These are phyloP conservation scores for Phenganax stokvisi DNA, from an alignment of 92 coral and sea anemone genomes.

Conservation along the genomic window DNA sequence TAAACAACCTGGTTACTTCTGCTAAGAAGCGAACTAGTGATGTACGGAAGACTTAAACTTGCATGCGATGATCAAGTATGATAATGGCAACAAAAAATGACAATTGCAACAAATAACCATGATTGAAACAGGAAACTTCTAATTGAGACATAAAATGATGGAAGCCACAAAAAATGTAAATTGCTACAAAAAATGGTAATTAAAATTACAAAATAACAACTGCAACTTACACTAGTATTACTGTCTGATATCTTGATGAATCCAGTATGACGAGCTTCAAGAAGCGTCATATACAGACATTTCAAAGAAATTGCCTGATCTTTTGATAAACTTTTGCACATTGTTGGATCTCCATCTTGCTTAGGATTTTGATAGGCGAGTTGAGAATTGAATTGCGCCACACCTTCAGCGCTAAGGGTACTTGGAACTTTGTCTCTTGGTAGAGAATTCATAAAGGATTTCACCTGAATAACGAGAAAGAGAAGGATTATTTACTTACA, in stretches of 20 bases:
- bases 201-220: not conserved
- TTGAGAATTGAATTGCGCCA: slow-evolving; percentile 32
- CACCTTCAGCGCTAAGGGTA: slow-evolving; percentile 13
- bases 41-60: too few relatives aligned
- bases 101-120: too few relatives aligned
- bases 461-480: not conserved
- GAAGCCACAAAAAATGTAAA: not conserved
- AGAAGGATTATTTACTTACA: not conserved
- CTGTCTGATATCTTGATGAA: slow-evolving; percentile 17
- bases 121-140: too few relatives aligned
- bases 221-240: slow-evolving; percentile 21
- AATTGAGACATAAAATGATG: too few relatives aligned
- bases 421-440: slow-evolving; percentile 33
- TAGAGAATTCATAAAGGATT: slow-evolving; percentile 34
- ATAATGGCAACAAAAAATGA: too few relatives aligned
- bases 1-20: not conserved
- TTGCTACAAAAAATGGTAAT: not conserved
- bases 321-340: slow-evolving; percentile 24
- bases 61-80: too few relatives aligned
- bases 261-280: slow-evolving; percentile 33
- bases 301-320: slow-evolving; percentile 25
- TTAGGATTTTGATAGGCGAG: slow-evolving; percentile 34
- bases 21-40: too few relatives aligned
- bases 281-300: slow-evolving; percentile 4
- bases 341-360: slow-evolving; percentile 31